Conservation (phyloP, 2,888 invertebrate genomes). For the Apodemia duryi region DNA sequence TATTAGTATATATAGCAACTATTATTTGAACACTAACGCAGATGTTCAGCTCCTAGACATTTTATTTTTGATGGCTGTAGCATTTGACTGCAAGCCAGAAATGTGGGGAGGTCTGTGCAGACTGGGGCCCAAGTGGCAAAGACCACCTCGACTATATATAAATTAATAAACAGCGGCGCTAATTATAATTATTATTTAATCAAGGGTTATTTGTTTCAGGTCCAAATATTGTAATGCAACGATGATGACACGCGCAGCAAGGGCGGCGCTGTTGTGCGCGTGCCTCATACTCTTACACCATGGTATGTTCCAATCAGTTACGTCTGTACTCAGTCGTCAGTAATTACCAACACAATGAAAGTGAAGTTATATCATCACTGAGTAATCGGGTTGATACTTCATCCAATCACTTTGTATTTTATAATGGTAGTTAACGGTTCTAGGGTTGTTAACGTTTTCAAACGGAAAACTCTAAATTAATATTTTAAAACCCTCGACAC, state of each 20-base stretch:
- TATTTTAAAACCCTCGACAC: too few species aligned
- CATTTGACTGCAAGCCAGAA: constrained; percentile 44
- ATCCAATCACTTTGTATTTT: neutral
- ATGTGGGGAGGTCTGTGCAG: too few species aligned
- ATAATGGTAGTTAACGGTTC: too few species aligned
- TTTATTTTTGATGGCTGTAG: constrained; percentile 56
- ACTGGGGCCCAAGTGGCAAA: too few species aligned
- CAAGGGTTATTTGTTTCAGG: constrained; percentile 46
- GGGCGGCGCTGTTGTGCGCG: constrained; percentile 65
- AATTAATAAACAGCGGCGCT: too few species aligned
- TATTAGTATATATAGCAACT: neutral
- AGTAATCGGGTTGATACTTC: neutral
- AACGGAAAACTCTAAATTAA: too few species aligned
- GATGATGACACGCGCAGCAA: constrained; percentile 59
- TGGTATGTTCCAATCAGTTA: constrained; percentile 41
- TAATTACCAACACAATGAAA: constrained; percentile 2
- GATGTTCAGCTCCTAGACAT: constrained; percentile 1
- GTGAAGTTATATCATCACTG: neutral
- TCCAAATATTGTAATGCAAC: constrained; percentile 65
- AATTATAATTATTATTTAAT: too few species aligned
- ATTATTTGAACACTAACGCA: neutral
- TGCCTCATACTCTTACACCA: constrained; percentile 55
- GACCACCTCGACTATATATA: too few species aligned
- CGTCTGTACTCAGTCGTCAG: neutral
- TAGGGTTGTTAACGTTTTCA: too few species aligned